These are phyloP conservation scores for Silurus aristotelis DNA, from an alignment of 2,797 vertebrate species.

Conservation along the genomic window DNA sequence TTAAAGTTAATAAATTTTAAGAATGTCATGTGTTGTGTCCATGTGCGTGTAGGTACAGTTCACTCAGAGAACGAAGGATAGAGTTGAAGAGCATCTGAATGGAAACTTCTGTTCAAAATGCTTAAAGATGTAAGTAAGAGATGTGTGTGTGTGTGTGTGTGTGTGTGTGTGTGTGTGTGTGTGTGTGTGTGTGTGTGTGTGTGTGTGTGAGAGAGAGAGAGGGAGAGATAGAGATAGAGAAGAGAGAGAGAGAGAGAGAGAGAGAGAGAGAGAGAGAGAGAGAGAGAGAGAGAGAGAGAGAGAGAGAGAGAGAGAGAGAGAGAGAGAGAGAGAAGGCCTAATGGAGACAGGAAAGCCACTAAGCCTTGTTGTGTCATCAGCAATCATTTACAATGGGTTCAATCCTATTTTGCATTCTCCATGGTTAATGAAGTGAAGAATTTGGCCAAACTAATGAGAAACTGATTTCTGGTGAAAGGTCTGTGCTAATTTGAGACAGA, in stretches of 20 bases:
- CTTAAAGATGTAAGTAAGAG: constrained; percentile 8
- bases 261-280: neutral
- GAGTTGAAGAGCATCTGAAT: constrained; percentile 1
- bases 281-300: neutral
- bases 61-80: constrained; percentile 1
- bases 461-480: constrained; percentile 40
- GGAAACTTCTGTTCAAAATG: constrained; percentile 5
- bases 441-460: constrained; percentile 22
- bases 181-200: constrained; percentile 22
- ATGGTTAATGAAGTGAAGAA: constrained; percentile 35
- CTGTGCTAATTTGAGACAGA: constrained; percentile 33
- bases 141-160: constrained; percentile 24
- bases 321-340: neutral
- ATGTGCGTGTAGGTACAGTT: neutral
- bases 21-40: no score
- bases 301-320: constrained; percentile 1
- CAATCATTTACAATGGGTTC: constrained; percentile 25
- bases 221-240: neutral
- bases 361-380: constrained; percentile 30
- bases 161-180: constrained; percentile 20
- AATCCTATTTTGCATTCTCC: constrained; percentile 36
- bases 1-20: neutral
- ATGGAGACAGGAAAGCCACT: constrained; percentile 21
- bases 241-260: neutral
- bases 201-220: neutral